Evolutionary conservation across 2,888 invertebrate species (phyloP), one percentile per base, ranked within the genome.

Genomic region (Trichopoda pennipes): DNA sequence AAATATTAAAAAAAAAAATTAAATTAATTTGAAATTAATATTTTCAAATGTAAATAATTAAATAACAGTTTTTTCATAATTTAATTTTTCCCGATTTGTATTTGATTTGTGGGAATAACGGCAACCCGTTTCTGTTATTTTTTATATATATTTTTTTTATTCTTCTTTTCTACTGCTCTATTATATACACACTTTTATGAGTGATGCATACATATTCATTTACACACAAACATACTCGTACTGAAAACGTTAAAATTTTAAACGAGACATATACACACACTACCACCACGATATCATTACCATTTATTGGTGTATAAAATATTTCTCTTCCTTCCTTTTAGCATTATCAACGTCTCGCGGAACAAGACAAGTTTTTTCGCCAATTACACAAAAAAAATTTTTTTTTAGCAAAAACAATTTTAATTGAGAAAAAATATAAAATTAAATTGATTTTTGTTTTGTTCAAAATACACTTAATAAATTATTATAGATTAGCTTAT

Each of bases 321-420:
- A 82, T 84, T 85, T 85, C 85, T 85, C 85, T 85, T 85, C 85
- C 85, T 84, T 85, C 84, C 85, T 85, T 85, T 85, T 84, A 84
- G 83, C 84, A 85, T 82, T 85, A 84, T 84, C 84, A 80, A 80
- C 78, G 80, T 85, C 78, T 82, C 82, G 80, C 82, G 82, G 82
- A 82, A 82, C 82, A 82, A 79, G 66, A 76, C 80, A 70, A 82
- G 64, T 81, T 75, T 82, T 81, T 81, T 78, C 63, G 78, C 78
- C 79, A 79, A 82, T 79, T 82, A 72, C 77, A 83, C 56, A 80
- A 55, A 53, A 55, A 61, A 61, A 75, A 64, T 75, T 42, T 61
- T 7, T 28, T 28, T 68, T 75, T 68, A 55, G 61, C 63, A 70
- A 49, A 75, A 68, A 73, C 63, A 76, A 72, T 56, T 56, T 56